Evolutionary conservation across 2,797 vertebrate genomes (phyloP).

Genomic region (Chloroceryle amazona): DNA sequence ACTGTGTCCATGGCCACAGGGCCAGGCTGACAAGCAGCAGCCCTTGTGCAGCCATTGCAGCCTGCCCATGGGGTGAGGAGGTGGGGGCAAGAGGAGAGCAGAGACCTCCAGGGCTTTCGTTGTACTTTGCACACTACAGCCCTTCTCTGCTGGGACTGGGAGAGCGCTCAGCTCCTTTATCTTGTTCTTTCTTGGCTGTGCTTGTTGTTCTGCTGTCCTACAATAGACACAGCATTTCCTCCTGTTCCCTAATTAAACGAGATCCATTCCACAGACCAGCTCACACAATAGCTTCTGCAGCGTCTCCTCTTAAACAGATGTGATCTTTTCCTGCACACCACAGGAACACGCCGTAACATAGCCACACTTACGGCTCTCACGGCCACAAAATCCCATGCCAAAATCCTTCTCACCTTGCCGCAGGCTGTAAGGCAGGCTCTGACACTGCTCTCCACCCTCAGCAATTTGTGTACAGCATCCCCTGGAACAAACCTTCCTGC

Average conservation of each 20-base stretch:
- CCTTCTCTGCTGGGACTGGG: background rate
- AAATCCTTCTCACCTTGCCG: background rate
- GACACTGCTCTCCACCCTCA: accelerated
- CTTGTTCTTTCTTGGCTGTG: background rate
- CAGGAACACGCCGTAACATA: background rate
- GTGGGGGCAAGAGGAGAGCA: background rate
- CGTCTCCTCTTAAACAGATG: background rate
- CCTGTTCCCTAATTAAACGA: background rate
- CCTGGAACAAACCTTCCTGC: background rate
- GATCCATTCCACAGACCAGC: background rate
- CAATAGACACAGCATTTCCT: background rate
- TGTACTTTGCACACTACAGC: background rate
- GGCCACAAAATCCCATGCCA: accelerated
- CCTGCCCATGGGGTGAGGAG: accelerated
- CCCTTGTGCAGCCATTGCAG: background rate
- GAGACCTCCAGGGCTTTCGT: background rate
- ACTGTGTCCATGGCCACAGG: accelerated
- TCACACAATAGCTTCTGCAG: background rate
- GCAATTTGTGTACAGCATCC: background rate
- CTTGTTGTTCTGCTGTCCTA: background rate
- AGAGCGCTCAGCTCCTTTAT: background rate
- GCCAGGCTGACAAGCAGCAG: background rate
- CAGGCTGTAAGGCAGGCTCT: background rate
- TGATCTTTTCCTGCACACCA: accelerated
- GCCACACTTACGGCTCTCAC: background rate